Evolutionary conservation across 2,888 invertebrate genomes (phyloP), one percentile per base, ranked within the genome.

Genomic region (Laothoe populi): DNA sequence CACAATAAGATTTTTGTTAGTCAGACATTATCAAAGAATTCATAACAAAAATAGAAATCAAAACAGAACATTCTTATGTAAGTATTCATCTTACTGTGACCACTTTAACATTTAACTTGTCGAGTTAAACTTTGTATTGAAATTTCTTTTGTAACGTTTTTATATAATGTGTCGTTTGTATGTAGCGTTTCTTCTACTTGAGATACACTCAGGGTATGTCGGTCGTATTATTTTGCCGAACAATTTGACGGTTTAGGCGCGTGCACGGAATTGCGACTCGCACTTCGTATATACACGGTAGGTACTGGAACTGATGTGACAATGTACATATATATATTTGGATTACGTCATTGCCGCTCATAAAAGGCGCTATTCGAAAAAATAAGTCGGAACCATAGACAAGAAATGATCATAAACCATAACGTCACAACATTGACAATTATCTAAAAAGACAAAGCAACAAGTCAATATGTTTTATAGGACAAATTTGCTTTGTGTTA

Each of bases 141-240:
- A 35, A 11, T 19, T 24, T 19, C 19, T 24, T 53, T 53, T 11
- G 53, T 53, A 53, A 19, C 35, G 31, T 53, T 35, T 35, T 31
- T 53, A 53, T 53, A 53, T 31, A 38, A 38, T 53, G 16, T 40
- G 44, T 44, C n/a, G 13, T 53, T 31, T 53, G 46, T 24, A 46
- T 46, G 35, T 53, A 53, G 35, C 35, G 19, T 53, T 53, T 53
- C 53, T 53, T 53, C 53, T 53, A 53, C 53, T 53, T 53, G 35
- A 26, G 53, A 31, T n/a, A 53, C 49, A 49, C 53, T 35, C 53
- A 53, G 53, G 53, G 53, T 35, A 53, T 35, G 19, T 53, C 53
- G 16, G 35, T 53, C 35, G 53, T 53, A 35, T 35, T 53, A 35
- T 35, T 53, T 53, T 19, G 53, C 53, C 53, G 53, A 57, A 48